These are phyloP conservation scores for Phlogophora meticulosa DNA, from an alignment of 2,888 invertebrate genomes.

Conservation along the genomic window DNA sequence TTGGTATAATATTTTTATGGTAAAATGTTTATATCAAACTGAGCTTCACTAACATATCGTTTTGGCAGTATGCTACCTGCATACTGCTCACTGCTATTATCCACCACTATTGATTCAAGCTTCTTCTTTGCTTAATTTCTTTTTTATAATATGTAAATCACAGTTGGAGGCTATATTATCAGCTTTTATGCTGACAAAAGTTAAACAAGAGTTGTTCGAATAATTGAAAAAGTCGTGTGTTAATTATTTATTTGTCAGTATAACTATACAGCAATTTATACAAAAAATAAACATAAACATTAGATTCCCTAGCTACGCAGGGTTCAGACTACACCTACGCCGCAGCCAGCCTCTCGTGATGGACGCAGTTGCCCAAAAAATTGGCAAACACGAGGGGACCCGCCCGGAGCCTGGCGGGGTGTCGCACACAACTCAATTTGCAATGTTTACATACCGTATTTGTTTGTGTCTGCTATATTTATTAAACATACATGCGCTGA, in stretches of 20 bases:
- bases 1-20: too few species aligned
- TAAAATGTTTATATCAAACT: too few species aligned
- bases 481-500: conserved; percentile 35
- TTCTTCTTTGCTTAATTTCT: too few species aligned
- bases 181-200: too few species aligned
- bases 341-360: conserved; percentile 45
- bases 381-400: conserved; percentile 63
- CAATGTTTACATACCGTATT: conserved; percentile 58
- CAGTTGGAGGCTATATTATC: too few species aligned
- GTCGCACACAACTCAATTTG: conserved; percentile 64
- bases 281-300: conserved; percentile 2
- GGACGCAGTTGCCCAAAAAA: conserved; percentile 66
- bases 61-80: too few species aligned
- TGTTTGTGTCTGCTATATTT: conserved; percentile 46
- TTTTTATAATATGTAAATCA: too few species aligned
- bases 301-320: not conserved
- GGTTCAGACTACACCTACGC: not conserved
- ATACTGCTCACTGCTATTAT: too few species aligned
- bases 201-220: not conserved
- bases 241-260: not conserved
- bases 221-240: not conserved
- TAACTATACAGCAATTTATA: not conserved
- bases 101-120: too few species aligned
- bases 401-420: conserved; percentile 23
- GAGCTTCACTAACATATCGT: too few species aligned